Evolutionary conservation across 1,140 invertebrate species (phyloP), one percentile per base, ranked within the genome.

Genomic region (Brachionus angularis): DNA sequence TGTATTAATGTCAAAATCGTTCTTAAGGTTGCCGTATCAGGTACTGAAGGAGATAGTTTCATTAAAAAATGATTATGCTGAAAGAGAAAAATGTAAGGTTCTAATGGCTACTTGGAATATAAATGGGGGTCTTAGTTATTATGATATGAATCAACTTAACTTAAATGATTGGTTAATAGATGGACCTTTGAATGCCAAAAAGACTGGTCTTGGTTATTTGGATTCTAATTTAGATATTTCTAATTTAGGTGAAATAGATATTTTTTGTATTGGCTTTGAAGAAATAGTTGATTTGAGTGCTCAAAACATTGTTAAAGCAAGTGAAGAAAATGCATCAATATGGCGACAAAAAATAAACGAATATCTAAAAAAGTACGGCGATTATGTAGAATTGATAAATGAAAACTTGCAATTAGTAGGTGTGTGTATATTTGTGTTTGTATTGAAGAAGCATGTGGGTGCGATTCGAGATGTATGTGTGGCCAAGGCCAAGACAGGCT

Each of bases 251-350:
- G 79, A 67, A 52, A 80, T 89, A 33, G 94, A 98, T 82, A 90
- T 99, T 67, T 97, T 89, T 85, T 93, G 92, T 2, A 91, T 99
- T 78, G 96, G 96, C 18, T 97, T 99, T 83, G 91, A 99, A 82
- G 96, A 99, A 86, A 98, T 99, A 75, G 95, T 99, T 8, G 96
- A 99, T 84, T 83, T 99, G 49, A 98, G 96, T 85, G 96, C 96
- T 3, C 89, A 90, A 71, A 99, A 98, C 80, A 98, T 99, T 74
- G 88, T 98, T 39, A 67, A 46, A 39, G 49, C 46, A 2, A 71
- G 49, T 12, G 67, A 53, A 55, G 67, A 71, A 33, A 52, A 49
- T 75, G 58, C 31, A 71, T 73, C 55, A 73, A 76, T 77, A 31
- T 74, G 88, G 93, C 81, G 27, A 90, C 90, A 3, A 92, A 95